Conservation (phyloP, 2,888 invertebrate genomes). For the Abrostola tripartita region DNA sequence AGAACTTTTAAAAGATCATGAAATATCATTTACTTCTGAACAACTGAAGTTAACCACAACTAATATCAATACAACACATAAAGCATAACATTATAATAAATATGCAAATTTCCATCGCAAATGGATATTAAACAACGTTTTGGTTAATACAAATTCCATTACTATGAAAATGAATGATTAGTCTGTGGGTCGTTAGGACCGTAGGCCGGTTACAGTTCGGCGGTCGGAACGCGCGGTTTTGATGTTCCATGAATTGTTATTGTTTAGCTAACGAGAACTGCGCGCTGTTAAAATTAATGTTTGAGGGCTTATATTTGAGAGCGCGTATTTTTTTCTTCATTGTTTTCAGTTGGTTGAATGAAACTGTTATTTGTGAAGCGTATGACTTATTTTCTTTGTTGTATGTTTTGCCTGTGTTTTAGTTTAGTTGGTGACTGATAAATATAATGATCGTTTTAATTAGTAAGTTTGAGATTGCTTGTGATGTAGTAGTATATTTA, state of each 20-base stretch:
- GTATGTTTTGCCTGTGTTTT: not conserved
- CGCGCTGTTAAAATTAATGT: constrained; percentile 21
- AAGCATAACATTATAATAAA: constrained; percentile 12
- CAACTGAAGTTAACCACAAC: not conserved
- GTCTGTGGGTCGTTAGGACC: constrained; percentile 46
- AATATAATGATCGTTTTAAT: no score
- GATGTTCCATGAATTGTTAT: constrained; percentile 29
- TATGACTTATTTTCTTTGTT: not conserved
- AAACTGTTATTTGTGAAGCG: constrained; percentile 2
- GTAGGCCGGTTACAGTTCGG: constrained; percentile 23
- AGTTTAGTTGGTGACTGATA: not conserved
- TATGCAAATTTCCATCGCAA: constrained; percentile 29
- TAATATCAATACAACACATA: constrained; percentile 15
- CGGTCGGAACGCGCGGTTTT: constrained; percentile 19
- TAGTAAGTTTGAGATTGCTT: no score
- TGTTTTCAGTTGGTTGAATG: constrained; percentile 9
- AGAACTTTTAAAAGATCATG: no score
- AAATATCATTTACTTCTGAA: no score
- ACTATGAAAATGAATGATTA: constrained; percentile 51
- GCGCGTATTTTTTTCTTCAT: constrained; percentile 2
- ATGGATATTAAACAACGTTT: constrained; percentile 47
- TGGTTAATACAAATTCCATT: constrained; percentile 55
- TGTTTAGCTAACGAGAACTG: constrained; percentile 21
- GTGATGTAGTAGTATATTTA: no score
- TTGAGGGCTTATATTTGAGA: constrained; percentile 9